Evolutionary conservation across 2,113 vertebrate genomes (phyloP).

Genomic region (Heterocephalus glaber): DNA sequence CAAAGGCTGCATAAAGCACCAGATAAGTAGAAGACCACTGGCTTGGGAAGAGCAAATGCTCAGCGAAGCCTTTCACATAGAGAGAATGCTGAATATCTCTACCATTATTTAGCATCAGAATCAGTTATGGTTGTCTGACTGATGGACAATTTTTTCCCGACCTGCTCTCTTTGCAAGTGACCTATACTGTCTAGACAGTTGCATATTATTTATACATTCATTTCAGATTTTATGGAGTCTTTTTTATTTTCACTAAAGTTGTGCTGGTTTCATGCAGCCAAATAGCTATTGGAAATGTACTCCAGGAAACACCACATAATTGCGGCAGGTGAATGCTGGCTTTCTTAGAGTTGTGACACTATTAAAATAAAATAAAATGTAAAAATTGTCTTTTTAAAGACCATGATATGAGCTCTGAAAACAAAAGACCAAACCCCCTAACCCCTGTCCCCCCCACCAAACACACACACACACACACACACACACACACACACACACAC

Average conservation of each 20-base stretch:
- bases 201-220: constrained; percentile 97
- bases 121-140: constrained; percentile 99
- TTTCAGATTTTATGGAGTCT: constrained; percentile 87
- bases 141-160: constrained; percentile 99
- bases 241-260: constrained; percentile 81
- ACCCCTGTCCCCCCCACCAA: neutral
- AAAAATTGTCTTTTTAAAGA: constrained; percentile 18
- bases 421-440: constrained; percentile 24
- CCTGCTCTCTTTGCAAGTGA: constrained; percentile 95
- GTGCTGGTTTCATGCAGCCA: constrained; percentile 79
- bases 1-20: constrained; percentile 89
- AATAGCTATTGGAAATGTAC: constrained; percentile 64
- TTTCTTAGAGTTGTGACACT: neutral
- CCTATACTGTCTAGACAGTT: constrained; percentile 98
- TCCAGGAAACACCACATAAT: constrained; percentile 27
- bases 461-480: neutral
- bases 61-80: constrained; percentile 98
- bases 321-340: neutral
- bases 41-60: constrained; percentile 93
- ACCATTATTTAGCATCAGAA: constrained; percentile 99
- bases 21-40: constrained; percentile 90
- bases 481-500: neutral
- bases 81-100: constrained; percentile 98
- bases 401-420: neutral
- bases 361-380: constrained; percentile 42